Percentiles rank a stretch among this genome's conserved stretches.
Evolutionary conservation across 2,797 vertebrate genomes (phyloP).

Genomic region (Lates japonicus): DNA sequence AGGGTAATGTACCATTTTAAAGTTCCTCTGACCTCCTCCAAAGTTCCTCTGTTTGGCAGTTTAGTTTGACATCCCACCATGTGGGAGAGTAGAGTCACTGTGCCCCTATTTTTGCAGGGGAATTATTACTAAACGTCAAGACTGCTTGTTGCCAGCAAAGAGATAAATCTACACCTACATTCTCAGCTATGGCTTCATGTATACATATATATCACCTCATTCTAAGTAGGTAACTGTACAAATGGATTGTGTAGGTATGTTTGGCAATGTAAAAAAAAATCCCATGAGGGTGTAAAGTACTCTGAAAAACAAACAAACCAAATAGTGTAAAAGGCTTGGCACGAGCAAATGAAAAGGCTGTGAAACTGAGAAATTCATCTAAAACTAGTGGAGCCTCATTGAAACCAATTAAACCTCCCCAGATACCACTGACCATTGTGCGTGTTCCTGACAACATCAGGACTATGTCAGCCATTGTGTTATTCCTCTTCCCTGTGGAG

Average conservation of each 20-base stretch:
- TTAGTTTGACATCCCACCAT: conserved; percentile 58
- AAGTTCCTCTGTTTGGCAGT: conserved; percentile 57
- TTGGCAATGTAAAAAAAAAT: conserved; percentile 35
- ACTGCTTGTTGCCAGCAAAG: conserved; percentile 37
- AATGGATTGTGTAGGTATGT: conserved; percentile 56
- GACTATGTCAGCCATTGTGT: conserved; percentile 37
- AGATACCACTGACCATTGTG: conserved; percentile 31
- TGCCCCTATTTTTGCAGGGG: conserved; percentile 47
- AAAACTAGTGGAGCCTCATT: conserved; percentile 48
- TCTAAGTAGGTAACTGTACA: conserved; percentile 55
- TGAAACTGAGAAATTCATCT: conserved; percentile 43
- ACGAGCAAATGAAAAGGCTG: conserved; percentile 17
- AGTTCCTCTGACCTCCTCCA: conserved; percentile 52
- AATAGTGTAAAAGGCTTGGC: conserved; percentile 45
- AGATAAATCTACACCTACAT: conserved; percentile 52
- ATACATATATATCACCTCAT: conserved; percentile 27
- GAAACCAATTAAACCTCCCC: conserved; percentile 54
- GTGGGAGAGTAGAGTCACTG: conserved; percentile 42
- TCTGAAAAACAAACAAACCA: conserved; percentile 49
- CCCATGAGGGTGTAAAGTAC: conserved; percentile 37
- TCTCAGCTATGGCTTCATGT: conserved; percentile 33
- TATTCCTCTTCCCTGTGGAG: conserved; percentile 43
- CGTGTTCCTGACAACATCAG: conserved; percentile 42
- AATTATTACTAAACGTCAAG: conserved; percentile 49
- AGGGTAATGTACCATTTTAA: conserved; percentile 65